Conservation (phyloP, 2,797 vertebrate genomes). For the Halcyon smyrnensis region DNA sequence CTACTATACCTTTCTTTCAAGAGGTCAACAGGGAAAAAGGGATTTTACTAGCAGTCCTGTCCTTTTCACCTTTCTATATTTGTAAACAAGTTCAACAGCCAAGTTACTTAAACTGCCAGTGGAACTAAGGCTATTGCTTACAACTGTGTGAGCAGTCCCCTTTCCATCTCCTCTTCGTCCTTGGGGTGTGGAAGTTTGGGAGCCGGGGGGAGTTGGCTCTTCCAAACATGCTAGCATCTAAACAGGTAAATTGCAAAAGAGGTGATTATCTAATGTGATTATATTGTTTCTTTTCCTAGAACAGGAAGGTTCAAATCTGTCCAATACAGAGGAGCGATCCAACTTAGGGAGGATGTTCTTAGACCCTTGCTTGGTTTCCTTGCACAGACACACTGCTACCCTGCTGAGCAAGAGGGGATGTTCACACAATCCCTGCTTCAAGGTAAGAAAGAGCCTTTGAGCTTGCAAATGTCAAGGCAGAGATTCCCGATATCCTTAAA, state of each 20-base stretch:
- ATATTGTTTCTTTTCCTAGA: not conserved
- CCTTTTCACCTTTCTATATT: not conserved
- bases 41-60: not conserved
- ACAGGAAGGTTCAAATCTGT: not conserved
- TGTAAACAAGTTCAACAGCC: not conserved
- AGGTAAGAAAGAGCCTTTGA: not conserved
- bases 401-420: not conserved
- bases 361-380: not conserved
- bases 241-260: not conserved
- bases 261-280: not conserved
- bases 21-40: not conserved
- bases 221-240: not conserved
- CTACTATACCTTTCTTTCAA: not conserved
- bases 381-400: not conserved
- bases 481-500: not conserved
- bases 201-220: not conserved
- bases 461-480: not conserved
- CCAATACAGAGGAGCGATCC: not conserved
- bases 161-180: not conserved
- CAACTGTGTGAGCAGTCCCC: not conserved
- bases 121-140: not conserved
- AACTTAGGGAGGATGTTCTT: not conserved
- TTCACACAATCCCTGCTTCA: not conserved
- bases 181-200: not conserved
- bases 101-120: not conserved